Base-by-base conservation (phyloP, 2,113 vertebrate genomes). In the Gallinago media region DNA sequence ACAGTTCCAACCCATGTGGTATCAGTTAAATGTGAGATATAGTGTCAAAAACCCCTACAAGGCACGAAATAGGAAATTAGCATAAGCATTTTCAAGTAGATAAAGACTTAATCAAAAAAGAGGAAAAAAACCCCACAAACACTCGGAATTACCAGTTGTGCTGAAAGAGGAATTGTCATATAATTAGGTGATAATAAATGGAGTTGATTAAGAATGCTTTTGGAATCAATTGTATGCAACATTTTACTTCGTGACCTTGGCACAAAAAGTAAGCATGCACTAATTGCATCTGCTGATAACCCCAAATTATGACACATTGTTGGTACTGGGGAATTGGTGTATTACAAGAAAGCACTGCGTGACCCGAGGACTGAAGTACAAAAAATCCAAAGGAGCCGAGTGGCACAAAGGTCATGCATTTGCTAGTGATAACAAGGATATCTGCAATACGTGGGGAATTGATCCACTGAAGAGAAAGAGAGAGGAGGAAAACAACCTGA, bases 241-340 rank as follows among this genome's bases (percentile, higher is more conserved):
- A 59, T 38, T 62, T 91, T 55, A 61, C 46, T 83, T 66, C 18
- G 8, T 25, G 61, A 71, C 50, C 86, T 91, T 63, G 92, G 83
- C 47, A 82, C 58, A 89, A 27, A 38, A 81, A 74, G 22, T n/a
- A 73, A 68, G 15, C 7, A n/a, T 19, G 11, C 56, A 59, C n/a
- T 95, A 92, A 94, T 26, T 89, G 50, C 36, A 74, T 19, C 44
- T 75, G 65, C 61, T 79, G 80, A 65, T 91, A 83, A 94, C 31
- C 63, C 75, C 3, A 70, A 95, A 94, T 65, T 75, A 81, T 38
- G 56, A 72, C 15, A 49, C 34, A 46, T 22, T 46, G n/a, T 23
- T 71, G 70, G 47, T 52, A 21, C 23, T 46, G 61, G n/a, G 36
- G 38, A 83, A 83, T 15, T 7, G 42, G 22, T 34, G 15, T 50